These are phyloP conservation scores for Neotoma lepida DNA, from an alignment of 2,113 vertebrate species.

Conservation along the genomic window DNA sequence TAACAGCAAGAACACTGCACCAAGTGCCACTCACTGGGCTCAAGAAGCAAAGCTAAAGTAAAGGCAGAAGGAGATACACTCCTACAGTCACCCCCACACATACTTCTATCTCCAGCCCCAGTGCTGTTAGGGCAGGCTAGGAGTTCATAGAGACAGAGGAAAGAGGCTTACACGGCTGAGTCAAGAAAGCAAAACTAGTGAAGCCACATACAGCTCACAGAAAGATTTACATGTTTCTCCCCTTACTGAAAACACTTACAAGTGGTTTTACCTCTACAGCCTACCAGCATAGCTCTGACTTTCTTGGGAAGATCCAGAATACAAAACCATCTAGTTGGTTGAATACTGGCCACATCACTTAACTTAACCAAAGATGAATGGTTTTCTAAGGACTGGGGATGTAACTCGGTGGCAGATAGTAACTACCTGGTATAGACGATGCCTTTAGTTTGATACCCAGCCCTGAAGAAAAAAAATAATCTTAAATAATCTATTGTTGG, in stretches of 20 bases:
- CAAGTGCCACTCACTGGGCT: background rate
- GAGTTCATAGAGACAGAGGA: background rate
- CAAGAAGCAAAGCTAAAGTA: background rate
- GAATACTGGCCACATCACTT: background rate
- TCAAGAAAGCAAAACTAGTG: background rate
- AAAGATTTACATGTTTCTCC: background rate
- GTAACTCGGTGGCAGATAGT: background rate
- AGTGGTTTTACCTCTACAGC: background rate
- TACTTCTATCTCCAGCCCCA: background rate
- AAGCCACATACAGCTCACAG: background rate
- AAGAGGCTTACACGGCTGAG: background rate
- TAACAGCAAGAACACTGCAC: background rate
- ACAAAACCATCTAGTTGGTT: constrained; percentile 4
- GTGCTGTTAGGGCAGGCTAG: background rate
- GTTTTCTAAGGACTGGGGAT: background rate
- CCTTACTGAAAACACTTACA: background rate
- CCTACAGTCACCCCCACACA: background rate
- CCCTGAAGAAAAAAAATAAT: background rate
- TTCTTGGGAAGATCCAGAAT: background rate
- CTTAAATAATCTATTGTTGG: no score
- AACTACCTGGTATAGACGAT: background rate
- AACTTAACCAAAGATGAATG: background rate
- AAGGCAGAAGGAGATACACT: background rate
- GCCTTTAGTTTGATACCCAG: background rate
- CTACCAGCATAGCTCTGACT: background rate